Evolutionary conservation across 1,140 invertebrate species (phyloP).

Genomic region (Orius insidiosus): DNA sequence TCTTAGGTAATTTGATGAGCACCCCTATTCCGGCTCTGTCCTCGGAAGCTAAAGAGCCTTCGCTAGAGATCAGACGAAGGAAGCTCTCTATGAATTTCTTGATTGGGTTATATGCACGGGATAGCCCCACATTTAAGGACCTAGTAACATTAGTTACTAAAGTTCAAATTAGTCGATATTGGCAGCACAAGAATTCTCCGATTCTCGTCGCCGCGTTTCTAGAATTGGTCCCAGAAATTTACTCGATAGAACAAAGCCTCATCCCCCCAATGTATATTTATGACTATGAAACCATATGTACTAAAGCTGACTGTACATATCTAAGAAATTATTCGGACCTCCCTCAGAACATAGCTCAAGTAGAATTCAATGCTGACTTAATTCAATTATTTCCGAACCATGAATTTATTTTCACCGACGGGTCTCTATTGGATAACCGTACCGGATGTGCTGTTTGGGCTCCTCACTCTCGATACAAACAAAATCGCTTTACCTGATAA

Average conservation of each 20-base stretch:
- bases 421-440: background rate
- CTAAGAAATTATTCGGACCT: background rate
- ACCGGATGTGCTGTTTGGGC: background rate
- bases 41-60: background rate
- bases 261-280: no score
- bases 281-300: background rate
- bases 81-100: background rate
- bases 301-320: background rate
- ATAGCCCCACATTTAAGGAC: background rate
- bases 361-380: background rate
- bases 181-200: background rate
- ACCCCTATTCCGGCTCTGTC: background rate
- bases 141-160: background rate
- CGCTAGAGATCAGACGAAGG: background rate
- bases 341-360: background rate
- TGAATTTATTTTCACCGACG: constrained; percentile 6
- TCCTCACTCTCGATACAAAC: background rate
- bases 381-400: background rate
- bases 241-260: no score
- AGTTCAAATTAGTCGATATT: background rate
- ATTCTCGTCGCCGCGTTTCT: background rate
- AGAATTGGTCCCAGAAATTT: background rate
- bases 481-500: background rate
- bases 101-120: background rate
- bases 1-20: background rate